Evolutionary conservation across 2,888 invertebrate genomes (phyloP), one percentile per base, ranked within the genome.

Genomic region (Protula sp.): DNA sequence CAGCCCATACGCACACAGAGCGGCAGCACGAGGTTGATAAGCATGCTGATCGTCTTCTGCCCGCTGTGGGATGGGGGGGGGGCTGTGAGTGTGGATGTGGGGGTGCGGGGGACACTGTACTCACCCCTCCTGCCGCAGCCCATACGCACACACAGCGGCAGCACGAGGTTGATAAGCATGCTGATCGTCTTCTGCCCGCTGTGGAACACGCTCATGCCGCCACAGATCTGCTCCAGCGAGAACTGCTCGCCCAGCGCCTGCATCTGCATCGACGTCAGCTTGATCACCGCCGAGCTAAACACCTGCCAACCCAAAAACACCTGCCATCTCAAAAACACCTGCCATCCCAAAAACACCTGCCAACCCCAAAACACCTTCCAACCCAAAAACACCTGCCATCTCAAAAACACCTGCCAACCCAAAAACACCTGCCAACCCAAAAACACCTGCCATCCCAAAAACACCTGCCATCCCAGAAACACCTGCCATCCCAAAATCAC

Each of bases 21-120:
- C 0, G 99, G 99, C 86, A 99, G 91, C 65, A 99, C 87, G 65
- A 99, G 85, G 84, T 98, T 97, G 86, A 98, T 89, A 54, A 99
- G 86, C 84, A 95, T 90, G 73, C 93, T 78, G 83, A 98, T 95
- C 9, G 94, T 91, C 81, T 94, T 91, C n/a, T n/a, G n/a, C n/a
- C n/a, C n/a, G n/a, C n/a, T n/a, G n/a, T n/a, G n/a, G n/a, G n/a
- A n/a, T n/a, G n/a, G n/a, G n/a, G n/a, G n/a, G n/a, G n/a, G n/a
- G n/a, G n/a, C n/a, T n/a, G n/a, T n/a, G n/a, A n/a, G n/a, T n/a
- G n/a, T n/a, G n/a, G n/a, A n/a, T n/a, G n/a, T n/a, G n/a, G n/a
- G n/a, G n/a, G n/a, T n/a, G n/a, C n/a, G n/a, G n/a, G n/a, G n/a
- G n/a, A n/a, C n/a, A n/a, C n/a, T n/a, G n/a, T n/a, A 50, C 50